Conservation (phyloP, 2,797 vertebrate species). For the Mus caroli region DNA sequence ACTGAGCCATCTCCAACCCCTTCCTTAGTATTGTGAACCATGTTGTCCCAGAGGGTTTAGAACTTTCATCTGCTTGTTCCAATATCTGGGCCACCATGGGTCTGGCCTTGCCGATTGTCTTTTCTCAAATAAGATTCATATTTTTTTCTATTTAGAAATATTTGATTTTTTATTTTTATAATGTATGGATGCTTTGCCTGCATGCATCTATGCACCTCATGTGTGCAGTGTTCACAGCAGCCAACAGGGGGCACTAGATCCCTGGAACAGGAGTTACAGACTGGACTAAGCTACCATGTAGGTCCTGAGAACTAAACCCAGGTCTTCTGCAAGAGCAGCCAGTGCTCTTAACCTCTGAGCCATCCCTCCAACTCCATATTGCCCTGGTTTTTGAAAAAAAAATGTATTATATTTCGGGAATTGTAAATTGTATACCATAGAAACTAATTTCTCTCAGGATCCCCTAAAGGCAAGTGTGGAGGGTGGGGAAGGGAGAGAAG, state of each 20-base stretch:
- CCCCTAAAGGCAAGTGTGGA: background rate
- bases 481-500: no score
- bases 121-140: slow-evolving; percentile 29
- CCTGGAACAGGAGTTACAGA: background rate
- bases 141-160: background rate
- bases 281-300: background rate
- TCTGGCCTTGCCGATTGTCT: slow-evolving; percentile 23
- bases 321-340: background rate
- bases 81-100: background rate
- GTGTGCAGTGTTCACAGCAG: background rate
- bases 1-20: background rate
- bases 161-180: background rate
- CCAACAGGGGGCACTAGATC: background rate
- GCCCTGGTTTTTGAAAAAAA: slow-evolving; percentile 29
- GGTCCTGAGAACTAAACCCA: background rate
- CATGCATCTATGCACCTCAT: background rate
- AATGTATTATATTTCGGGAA: background rate
- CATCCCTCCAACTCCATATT: background rate
- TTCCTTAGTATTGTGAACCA: background rate
- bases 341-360: background rate
- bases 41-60: background rate
- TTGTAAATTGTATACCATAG: background rate
- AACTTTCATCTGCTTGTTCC: background rate
- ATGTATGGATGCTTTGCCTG: background rate
- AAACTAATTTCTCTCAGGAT: background rate